Base-by-base conservation (phyloP, 2,888 invertebrate species). In the Tenthredo livida region DNA sequence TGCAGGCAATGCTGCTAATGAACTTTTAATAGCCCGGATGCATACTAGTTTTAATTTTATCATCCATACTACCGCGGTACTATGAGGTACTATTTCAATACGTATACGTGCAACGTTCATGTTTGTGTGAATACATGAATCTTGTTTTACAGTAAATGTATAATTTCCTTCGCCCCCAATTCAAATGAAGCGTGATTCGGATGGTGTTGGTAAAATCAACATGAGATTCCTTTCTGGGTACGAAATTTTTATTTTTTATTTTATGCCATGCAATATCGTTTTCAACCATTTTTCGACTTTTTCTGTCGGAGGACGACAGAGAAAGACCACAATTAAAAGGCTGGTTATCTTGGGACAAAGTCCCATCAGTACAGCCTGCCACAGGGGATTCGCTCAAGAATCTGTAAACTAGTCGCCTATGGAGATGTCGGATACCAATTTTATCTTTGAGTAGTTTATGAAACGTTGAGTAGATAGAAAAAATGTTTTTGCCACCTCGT, bases 81-180 rank as follows among this genome's bases (percentile, higher is more conserved):
- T n/a, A n/a, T n/a, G n/a, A 17, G 58, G 29, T 84, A 33, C 40
- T 75, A 77, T 77, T 84, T 47, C 75, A 75, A 75, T 84, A 67
- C 78, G 43, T 65, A 65, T 21, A 78, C n/a, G 37, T 67, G 40
- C 80, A 80, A 84, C 78, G 65, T 84, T 65, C 37, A 78, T 84
- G 77, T 84, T 88, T 85, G 85, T 88, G 87, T 88, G 88, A 90
- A 90, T 89, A 89, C 86, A 90, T 87, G n/a, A n/a, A 85, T 84
- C 85, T 82, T 86, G 83, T 89, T 90, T 90, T 89, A 85, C 54
- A 40, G n/a, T 65, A 29, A 61, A n/a, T 65, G 10, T 25, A 61
- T 67, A 47, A 43, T 50, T 85, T 75, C 7, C 37, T 61, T 65
- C 47, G 6, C 61, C 33, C 73, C 50, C 2, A 67, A 33, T 33